Base-by-base conservation (phyloP, 2,888 invertebrate genomes). In the Callosobruchus maculatus region DNA sequence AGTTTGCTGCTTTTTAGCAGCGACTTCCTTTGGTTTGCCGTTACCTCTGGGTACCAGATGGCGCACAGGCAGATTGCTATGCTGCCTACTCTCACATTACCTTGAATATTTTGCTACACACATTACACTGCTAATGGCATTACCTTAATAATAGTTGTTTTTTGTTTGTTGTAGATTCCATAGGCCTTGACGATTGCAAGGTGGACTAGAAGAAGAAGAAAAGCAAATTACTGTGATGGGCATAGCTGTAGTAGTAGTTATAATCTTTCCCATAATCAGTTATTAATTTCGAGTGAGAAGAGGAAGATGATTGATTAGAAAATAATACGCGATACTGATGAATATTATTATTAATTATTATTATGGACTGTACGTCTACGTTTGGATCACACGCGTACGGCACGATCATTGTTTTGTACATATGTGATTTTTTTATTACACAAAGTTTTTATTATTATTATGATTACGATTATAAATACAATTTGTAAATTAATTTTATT, bases 141-240 rank as follows among this genome's bases (percentile, higher is more conserved):
- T n/a, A n/a, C n/a, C n/a, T n/a, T 70, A 30, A 26, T 72, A 21
- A 67, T 68, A 21, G 31, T 70, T 71, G 78, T 77, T 83, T 83
- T 78, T 77, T 76, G 78, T 84, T 83, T 83, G 78, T 77, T 76
- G 78, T 84, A 93, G 93, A 90, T 93, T 92, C 90, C 93, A 93
- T 89, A 92, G 92, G 91, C 92, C 93, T 92, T 93, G 93, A 93
- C 92, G 91, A 90, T 91, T 91, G 90, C 89, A 89, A 89, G 88
- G 89, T 85, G 85, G 84, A 87, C 85, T 88, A 88, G 88, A 87
- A 81, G 85, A 84, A 88, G 88, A 87, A 81, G 85, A 84, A 84
- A 86, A 86, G 83, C 85, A 85, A 85, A 84, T 85, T 85, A 85
- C 87, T 87, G 87, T 87, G 87, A 87, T 87, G 87, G 86, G 85